These are phyloP conservation scores for Stenoptilia bipunctidactyla DNA, from an alignment of 2,888 invertebrate genomes.

Conservation along the genomic window DNA sequence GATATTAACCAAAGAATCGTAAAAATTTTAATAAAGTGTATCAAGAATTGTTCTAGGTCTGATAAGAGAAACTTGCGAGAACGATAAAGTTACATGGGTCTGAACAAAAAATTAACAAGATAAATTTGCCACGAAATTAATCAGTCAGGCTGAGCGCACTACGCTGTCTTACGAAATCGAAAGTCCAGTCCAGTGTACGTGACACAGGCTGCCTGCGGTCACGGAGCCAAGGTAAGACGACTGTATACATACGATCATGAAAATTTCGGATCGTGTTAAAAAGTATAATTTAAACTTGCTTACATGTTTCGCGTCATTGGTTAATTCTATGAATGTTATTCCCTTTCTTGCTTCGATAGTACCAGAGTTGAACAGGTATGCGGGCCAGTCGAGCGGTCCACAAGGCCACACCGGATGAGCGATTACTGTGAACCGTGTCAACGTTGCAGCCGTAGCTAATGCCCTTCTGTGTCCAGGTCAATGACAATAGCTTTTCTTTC, in stretches of 20 bases:
- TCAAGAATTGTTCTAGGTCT: too few species aligned
- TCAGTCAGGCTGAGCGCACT: constrained; percentile 30
- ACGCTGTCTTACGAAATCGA: constrained; percentile 44
- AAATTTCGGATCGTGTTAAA: too few species aligned
- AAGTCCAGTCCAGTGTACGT: constrained; percentile 34
- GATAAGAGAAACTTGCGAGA: too few species aligned
- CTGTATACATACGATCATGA: too few species aligned
- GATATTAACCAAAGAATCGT: too few species aligned
- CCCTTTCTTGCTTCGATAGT: not conserved
- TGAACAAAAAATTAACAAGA: too few species aligned
- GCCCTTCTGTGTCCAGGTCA: constrained; percentile 19
- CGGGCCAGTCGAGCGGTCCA: constrained; percentile 18
- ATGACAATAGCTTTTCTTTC: constrained; percentile 17
- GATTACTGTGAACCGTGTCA: constrained; percentile 56
- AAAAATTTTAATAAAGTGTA: too few species aligned
- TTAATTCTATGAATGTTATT: constrained; percentile 1
- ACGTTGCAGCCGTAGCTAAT: constrained; percentile 32
- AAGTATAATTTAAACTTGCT: too few species aligned
- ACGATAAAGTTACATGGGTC: too few species aligned
- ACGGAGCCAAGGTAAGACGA: constrained; percentile 23
- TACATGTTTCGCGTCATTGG: too few species aligned
- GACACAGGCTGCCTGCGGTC: constrained; percentile 40
- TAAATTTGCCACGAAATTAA: too few species aligned
- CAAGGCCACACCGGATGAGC: constrained; percentile 56
- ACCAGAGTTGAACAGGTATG: constrained; percentile 10